A percentile compares a stretch with the other conserved stretches of the same genome.
Evolutionary conservation across 2,113 vertebrate species (phyloP).

Genomic region (Pontoporia blainvillei): DNA sequence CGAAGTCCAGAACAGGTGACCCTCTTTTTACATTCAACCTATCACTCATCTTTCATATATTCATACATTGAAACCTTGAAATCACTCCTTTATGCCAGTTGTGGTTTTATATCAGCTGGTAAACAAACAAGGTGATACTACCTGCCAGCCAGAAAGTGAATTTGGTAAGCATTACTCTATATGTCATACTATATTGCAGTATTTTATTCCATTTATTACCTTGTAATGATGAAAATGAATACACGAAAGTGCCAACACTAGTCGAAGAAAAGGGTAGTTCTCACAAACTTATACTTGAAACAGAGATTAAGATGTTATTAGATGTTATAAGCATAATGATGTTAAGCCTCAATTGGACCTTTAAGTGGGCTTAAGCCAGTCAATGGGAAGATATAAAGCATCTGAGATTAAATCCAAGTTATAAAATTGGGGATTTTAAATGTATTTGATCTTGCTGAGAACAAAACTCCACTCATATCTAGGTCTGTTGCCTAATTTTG

Average conservation of each 20-base stretch:
- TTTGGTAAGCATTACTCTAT: background rate
- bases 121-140: background rate
- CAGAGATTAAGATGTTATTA: background rate
- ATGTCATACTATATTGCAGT: background rate
- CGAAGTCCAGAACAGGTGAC: constrained; percentile 21
- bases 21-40: background rate
- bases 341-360: background rate
- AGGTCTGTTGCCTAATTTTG: background rate
- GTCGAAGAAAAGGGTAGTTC: background rate
- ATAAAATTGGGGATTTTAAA: background rate
- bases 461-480: background rate
- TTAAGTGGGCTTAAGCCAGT: background rate
- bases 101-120: background rate
- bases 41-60: background rate
- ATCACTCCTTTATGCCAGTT: background rate
- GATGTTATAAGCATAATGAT: background rate
- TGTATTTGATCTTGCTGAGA: background rate
- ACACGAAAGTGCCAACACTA: background rate
- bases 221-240: background rate
- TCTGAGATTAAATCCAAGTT: background rate
- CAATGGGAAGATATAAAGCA: background rate
- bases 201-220: background rate
- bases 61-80: background rate
- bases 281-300: constrained; percentile 8
- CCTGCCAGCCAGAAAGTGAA: background rate